Percentiles rank a stretch among this genome's conserved stretches.
Conservation (phyloP, 2,113 vertebrate species). For the Ageneiosus marmoratus region DNA sequence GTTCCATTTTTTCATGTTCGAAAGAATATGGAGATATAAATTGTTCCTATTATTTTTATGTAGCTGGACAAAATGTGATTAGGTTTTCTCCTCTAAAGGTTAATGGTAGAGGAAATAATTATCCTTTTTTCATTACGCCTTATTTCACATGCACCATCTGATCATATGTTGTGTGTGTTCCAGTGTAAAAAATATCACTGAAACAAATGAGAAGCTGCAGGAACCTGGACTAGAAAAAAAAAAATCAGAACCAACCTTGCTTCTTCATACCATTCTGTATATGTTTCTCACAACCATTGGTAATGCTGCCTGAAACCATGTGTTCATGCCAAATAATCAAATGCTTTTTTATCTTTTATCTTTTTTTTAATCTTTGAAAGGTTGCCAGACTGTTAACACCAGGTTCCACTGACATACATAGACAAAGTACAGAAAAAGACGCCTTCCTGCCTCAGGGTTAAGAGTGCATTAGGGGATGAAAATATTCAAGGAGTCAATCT, state of each 20-base stretch:
- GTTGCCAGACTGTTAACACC: not conserved
- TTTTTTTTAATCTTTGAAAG: not conserved
- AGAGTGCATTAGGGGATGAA: constrained; percentile 63
- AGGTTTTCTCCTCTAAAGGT: not conserved
- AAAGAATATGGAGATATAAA: no score
- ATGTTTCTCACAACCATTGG: not conserved
- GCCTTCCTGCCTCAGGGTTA: constrained; percentile 62
- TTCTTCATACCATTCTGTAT: not conserved
- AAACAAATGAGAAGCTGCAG: not conserved
- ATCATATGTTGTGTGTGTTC: not conserved
- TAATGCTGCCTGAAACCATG: not conserved
- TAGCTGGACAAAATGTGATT: not conserved
- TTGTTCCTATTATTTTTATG: no score
- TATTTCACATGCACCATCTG: not conserved
- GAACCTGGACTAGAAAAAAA: not conserved
- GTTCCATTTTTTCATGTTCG: no score
- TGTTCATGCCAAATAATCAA: not conserved
- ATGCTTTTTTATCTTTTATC: not conserved
- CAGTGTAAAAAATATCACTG: not conserved
- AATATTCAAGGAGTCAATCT: constrained; percentile 35
- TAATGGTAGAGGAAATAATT: not conserved
- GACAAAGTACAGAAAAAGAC: constrained; percentile 52
- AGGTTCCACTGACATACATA: not conserved
- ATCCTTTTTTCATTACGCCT: not conserved
- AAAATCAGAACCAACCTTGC: not conserved